Evolutionary conservation across 2,113 vertebrate species (phyloP).

Genomic region (Nymphicus hollandicus): DNA sequence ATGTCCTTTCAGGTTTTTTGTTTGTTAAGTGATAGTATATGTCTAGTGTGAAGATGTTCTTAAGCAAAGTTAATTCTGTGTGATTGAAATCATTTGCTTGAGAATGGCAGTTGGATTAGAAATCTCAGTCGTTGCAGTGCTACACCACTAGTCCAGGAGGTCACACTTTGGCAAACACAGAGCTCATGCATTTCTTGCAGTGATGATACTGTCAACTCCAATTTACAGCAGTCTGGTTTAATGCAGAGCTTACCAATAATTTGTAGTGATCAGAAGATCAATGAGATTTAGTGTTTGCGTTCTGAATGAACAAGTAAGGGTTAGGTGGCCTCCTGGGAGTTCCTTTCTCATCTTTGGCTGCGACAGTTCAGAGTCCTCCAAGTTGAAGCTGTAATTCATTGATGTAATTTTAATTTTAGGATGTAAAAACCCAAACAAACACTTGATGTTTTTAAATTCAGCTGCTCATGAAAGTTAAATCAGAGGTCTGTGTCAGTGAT

Average conservation of each 20-base stretch:
- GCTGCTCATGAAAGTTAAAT: background rate
- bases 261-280: constrained; percentile 68
- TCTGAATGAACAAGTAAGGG: constrained; percentile 50
- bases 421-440: background rate
- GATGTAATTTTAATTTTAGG: constrained; percentile 14
- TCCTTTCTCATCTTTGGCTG: background rate
- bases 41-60: background rate
- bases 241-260: constrained; percentile 69
- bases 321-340: background rate
- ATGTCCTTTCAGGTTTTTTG: background rate
- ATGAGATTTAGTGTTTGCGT: constrained; percentile 41
- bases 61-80: background rate
- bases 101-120: background rate
- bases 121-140: background rate
- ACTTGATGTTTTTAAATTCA: background rate
- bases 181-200: constrained; percentile 36
- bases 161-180: constrained; percentile 6
- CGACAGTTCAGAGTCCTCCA: background rate
- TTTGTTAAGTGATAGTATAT: background rate
- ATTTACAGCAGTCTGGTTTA: constrained; percentile 52
- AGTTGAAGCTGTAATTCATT: background rate
- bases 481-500: background rate
- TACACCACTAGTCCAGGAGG: background rate
- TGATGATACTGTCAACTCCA: constrained; percentile 60
- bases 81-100: background rate